A percentile compares a stretch with the other conserved stretches of the same genome.
Conservation (phyloP, 2,888 invertebrate species). For the Drosophila anomelani region DNA sequence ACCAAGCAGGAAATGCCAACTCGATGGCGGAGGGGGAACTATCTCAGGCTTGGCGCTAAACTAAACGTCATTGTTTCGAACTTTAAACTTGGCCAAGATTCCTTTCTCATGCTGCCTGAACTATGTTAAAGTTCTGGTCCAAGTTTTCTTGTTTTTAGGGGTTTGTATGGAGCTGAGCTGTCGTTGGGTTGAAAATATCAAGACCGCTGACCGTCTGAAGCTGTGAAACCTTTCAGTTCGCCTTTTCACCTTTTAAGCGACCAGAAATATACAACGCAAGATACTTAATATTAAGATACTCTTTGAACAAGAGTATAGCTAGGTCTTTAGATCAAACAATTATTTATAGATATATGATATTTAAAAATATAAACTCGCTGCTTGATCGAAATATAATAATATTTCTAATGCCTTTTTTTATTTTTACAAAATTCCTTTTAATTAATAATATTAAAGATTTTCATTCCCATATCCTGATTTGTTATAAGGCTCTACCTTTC, state of each 20-base stretch:
- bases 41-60: conserved; percentile 24
- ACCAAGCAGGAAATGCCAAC: conserved; percentile 61
- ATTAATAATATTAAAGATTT: background rate
- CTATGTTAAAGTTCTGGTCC: conserved; percentile 58
- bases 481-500: no score
- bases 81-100: conserved; percentile 49
- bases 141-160: conserved; percentile 27
- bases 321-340: background rate
- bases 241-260: conserved; percentile 57
- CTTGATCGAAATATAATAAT: background rate
- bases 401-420: background rate
- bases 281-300: conserved; percentile 11
- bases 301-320: background rate
- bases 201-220: conserved; percentile 51
- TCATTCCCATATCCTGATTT: background rate
- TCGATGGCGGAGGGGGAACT: conserved; percentile 8
- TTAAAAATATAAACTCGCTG: background rate
- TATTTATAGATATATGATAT: background rate
- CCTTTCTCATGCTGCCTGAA: conserved; percentile 28
- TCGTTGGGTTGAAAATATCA: background rate
- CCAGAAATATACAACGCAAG: conserved; percentile 8
- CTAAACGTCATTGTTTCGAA: conserved; percentile 48
- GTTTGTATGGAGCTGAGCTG: background rate
- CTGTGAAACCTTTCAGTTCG: conserved; percentile 49
- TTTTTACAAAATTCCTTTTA: background rate